These are phyloP conservation scores for Anthoscopus minutus DNA, from an alignment of 2,113 vertebrate genomes.

Conservation along the genomic window DNA sequence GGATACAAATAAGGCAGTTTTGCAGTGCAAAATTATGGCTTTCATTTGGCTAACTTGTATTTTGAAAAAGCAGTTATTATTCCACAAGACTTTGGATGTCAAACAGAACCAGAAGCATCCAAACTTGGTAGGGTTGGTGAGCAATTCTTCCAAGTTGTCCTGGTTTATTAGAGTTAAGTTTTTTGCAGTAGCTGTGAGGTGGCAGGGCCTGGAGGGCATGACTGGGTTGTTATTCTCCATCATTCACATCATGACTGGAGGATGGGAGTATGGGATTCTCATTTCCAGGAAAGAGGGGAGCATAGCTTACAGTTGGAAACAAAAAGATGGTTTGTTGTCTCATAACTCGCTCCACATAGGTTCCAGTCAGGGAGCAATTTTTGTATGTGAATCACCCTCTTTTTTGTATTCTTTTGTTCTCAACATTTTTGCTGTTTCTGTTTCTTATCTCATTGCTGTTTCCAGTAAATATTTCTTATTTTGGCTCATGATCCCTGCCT, in stretches of 20 bases:
- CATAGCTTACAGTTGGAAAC: rapidly evolving
- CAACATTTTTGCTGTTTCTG: not conserved
- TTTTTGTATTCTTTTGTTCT: not conserved
- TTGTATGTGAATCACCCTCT: not conserved
- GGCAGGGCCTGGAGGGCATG: not conserved
- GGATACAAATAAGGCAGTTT: not conserved
- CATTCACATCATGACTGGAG: rapidly evolving
- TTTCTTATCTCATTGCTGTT: not conserved
- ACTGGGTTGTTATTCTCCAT: not conserved
- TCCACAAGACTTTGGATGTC: not conserved
- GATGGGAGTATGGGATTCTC: rapidly evolving
- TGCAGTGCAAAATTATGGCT: not conserved
- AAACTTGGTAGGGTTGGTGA: not conserved
- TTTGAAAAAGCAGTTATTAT: not conserved
- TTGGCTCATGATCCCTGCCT: not conserved
- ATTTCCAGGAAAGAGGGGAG: not conserved
- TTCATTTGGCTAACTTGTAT: not conserved
- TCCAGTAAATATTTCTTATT: not conserved
- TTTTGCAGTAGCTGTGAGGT: not conserved
- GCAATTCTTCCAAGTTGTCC: not conserved
- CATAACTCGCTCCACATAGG: rapidly evolving
- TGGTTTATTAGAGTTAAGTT: not conserved
- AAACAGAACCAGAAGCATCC: not conserved
- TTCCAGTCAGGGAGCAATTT: not conserved
- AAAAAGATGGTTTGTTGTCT: not conserved